These are phyloP conservation scores for Antennarius striatus DNA, from an alignment of 2,113 vertebrate genomes.

Conservation along the genomic window DNA sequence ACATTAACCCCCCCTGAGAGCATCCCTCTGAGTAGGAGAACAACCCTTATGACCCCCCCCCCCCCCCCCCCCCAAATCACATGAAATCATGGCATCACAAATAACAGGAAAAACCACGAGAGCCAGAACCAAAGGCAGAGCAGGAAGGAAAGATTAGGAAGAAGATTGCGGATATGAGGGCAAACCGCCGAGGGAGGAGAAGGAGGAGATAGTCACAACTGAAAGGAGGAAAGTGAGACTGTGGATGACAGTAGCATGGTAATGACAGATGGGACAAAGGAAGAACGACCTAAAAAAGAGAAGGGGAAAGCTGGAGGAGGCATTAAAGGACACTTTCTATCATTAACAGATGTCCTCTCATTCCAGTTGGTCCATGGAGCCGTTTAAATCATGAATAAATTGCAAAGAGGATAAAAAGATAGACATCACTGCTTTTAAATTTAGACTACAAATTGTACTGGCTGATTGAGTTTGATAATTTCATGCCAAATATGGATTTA, in stretches of 20 bases:
- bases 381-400: neutral
- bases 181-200: neutral
- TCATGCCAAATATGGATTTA: neutral
- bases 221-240: conserved; percentile 35
- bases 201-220: conserved; percentile 16
- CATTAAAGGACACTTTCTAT: conserved; percentile 59
- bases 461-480: neutral
- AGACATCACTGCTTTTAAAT: neutral
- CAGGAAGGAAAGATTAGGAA: conserved; percentile 12
- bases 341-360: conserved; percentile 54
- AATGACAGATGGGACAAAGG: conserved; percentile 61
- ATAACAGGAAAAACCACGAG: conserved; percentile 22
- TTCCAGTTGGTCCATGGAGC: conserved; percentile 19
- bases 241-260: conserved; percentile 37
- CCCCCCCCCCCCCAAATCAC: conserved; percentile 50
- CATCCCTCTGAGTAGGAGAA: conserved; percentile 26
- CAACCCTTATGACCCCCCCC: conserved; percentile 13
- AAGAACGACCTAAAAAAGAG: conserved; percentile 29
- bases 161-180: too few relatives aligned
- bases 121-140: conserved; percentile 24
- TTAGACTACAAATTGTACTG: neutral
- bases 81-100: conserved; percentile 60
- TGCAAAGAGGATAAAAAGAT: neutral
- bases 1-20: conserved; percentile 49
- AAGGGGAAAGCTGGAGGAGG: conserved; percentile 49